A percentile compares a stretch with the other conserved stretches of the same genome.
These are phyloP conservation scores for Wasmannia auropunctata DNA, from an alignment of 1,140 invertebrate species.

Conservation along the genomic window DNA sequence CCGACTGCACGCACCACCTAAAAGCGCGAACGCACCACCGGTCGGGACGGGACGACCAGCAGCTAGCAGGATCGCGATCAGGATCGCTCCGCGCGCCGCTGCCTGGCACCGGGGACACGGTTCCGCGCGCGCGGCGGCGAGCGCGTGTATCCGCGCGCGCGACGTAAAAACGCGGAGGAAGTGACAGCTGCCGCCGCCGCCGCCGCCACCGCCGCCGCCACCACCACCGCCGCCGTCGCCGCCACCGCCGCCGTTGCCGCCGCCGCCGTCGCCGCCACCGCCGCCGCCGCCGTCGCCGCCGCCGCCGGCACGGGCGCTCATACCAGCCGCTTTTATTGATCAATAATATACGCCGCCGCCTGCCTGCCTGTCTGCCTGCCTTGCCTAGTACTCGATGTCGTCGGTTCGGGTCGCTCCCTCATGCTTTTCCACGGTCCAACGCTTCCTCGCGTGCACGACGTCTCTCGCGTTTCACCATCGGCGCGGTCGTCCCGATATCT, in stretches of 20 bases:
- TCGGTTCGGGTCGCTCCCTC: constrained; percentile 66
- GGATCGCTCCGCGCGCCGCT: constrained; percentile 36
- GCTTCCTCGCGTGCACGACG: constrained; percentile 11
- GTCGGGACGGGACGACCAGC: neutral
- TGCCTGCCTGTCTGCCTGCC: constrained; percentile 19
- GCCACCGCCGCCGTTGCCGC: constrained; percentile 66
- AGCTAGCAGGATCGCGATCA: constrained; percentile 41
- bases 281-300: neutral
- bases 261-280: neutral
- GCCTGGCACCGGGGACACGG: constrained; percentile 44
- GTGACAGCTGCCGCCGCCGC: constrained; percentile 79
- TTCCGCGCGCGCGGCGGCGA: constrained; percentile 41
- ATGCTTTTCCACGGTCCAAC: constrained; percentile 36
- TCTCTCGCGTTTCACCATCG: neutral
- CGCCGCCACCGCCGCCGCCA: constrained; percentile 56
- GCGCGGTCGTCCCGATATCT: neutral
- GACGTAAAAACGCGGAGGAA: constrained; percentile 77
- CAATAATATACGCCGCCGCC: constrained; percentile 80
- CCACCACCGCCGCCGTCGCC: neutral
- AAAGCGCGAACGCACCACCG: neutral
- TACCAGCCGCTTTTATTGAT: constrained; percentile 81
- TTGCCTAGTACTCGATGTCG: constrained; percentile 75
- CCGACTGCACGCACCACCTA: constrained; percentile 1
- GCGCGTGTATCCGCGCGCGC: constrained; percentile 66
- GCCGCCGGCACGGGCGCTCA: constrained; percentile 79